Evolutionary conservation across 2,113 vertebrate genomes (phyloP), one percentile per base, ranked within the genome.

Genomic region (Corapipo altera): DNA sequence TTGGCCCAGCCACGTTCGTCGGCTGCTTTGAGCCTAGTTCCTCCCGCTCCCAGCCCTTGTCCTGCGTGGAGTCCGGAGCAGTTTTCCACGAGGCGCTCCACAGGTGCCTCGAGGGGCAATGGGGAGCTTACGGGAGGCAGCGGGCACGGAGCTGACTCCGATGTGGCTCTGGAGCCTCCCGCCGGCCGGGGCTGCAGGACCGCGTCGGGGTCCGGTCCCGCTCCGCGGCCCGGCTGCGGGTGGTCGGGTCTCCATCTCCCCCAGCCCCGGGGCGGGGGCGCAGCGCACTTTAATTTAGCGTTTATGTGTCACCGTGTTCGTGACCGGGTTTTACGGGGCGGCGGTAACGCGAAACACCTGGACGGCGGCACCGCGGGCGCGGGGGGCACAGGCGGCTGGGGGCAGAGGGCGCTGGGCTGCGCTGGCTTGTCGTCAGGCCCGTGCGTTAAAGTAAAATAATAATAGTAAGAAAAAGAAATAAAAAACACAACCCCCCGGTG

Each of bases 261-360:
- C 15, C 39, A 32, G 55, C 33, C 65, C 22, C 28, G 7, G 27
- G 65, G 33, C 22, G 17, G n/a, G 28, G 84, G 18, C 17, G 35
- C 67, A 76, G 85, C 26, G 0, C 73, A 19, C 44, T 73, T 69
- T 87, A 80, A 85, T 92, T 92, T 51, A 32, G 93, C 88, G 78
- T 85, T 90, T 85, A 52, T 88, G 93, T 88, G 95, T 90, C 82
- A 26, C 78, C 59, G 44, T 57, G 89, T 43, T 48, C 77, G 58
- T 57, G 81, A 51, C 54, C 22, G 64, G 77, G 54, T 69, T 72
- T 91, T 84, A 87, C 91, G 32, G 81, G n/a, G 69, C 76, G 52
- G 48, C 62, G 32, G 39, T 49, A 70, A 93, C 59, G 49, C 43
- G 41, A 10, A 85, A 74, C 95, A 90, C 77, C 91, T 61, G 89